Percentiles rank a stretch among this genome's conserved stretches.
These are phyloP conservation scores for Ptyas mucosa DNA, from an alignment of 2,113 vertebrate genomes.

Conservation along the genomic window DNA sequence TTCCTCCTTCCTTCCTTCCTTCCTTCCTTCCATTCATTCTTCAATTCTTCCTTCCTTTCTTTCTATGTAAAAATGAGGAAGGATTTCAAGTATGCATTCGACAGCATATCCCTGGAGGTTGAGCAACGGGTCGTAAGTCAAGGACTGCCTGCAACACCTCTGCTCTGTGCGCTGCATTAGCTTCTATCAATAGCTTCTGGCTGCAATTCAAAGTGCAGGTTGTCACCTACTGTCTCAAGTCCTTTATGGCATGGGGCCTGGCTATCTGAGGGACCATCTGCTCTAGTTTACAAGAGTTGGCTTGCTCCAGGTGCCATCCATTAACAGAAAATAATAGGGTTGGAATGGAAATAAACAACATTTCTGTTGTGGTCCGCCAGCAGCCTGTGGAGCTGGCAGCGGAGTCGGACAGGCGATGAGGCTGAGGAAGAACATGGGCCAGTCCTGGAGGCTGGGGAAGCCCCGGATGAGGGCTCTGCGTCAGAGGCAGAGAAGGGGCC, in stretches of 20 bases:
- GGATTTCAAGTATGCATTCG: background rate
- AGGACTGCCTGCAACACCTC: background rate
- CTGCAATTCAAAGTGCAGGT: background rate
- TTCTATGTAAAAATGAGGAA: background rate
- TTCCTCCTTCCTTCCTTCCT: too few species aligned
- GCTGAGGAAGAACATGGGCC: too few species aligned
- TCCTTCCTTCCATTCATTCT: too few species aligned
- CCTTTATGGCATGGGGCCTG: background rate
- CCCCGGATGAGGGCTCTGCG: too few species aligned
- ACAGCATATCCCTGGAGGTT: background rate
- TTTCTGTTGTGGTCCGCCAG: too few species aligned
- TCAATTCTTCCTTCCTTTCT: too few species aligned
- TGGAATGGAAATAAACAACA: too few species aligned
- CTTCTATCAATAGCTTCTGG: background rate
- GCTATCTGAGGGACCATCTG: background rate
- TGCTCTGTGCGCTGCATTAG: background rate
- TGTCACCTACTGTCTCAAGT: background rate
- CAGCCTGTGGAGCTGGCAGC: too few species aligned
- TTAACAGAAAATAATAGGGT: background rate
- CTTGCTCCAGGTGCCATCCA: background rate
- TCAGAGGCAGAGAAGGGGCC: too few species aligned
- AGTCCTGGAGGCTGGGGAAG: too few species aligned
- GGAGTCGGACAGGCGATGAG: too few species aligned
- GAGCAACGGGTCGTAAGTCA: background rate
- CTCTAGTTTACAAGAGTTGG: background rate